These are phyloP conservation scores for Pantelozetes paolii DNA, from an alignment of 2,888 invertebrate genomes.

Conservation along the genomic window DNA sequence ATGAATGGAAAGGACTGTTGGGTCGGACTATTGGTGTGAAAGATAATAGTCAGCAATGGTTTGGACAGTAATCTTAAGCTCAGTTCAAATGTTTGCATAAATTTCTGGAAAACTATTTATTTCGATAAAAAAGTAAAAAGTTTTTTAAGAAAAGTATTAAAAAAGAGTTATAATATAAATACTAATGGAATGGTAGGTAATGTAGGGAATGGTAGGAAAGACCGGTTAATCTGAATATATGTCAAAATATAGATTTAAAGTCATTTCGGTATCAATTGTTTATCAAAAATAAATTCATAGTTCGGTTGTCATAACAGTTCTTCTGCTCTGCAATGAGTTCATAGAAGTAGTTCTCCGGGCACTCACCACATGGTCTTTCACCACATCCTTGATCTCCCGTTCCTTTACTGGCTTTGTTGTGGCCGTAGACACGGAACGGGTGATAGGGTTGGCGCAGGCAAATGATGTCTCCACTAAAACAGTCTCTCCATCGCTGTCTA, in stretches of 20 bases:
- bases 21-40: too few species aligned
- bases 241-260: neutral
- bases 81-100: too few species aligned
- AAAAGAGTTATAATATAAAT: too few species aligned
- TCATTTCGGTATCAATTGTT: neutral
- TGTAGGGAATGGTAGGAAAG: too few species aligned
- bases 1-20: too few species aligned
- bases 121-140: too few species aligned
- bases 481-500: neutral
- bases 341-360: conserved; percentile 7
- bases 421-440: conserved; percentile 48
- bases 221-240: too few species aligned
- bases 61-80: too few species aligned
- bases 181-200: too few species aligned
- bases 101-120: too few species aligned
- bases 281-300: conserved; percentile 42
- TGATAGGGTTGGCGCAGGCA: conserved; percentile 48
- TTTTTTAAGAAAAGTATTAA: too few species aligned
- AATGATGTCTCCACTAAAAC: conserved; percentile 48
- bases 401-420: neutral
- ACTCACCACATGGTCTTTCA: conserved; percentile 2
- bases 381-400: neutral
- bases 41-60: too few species aligned
- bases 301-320: conserved; percentile 49
- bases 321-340: conserved; percentile 40